Evolutionary conservation across 2,797 vertebrate genomes (phyloP).

Genomic region (Sarcophilus harrisii): DNA sequence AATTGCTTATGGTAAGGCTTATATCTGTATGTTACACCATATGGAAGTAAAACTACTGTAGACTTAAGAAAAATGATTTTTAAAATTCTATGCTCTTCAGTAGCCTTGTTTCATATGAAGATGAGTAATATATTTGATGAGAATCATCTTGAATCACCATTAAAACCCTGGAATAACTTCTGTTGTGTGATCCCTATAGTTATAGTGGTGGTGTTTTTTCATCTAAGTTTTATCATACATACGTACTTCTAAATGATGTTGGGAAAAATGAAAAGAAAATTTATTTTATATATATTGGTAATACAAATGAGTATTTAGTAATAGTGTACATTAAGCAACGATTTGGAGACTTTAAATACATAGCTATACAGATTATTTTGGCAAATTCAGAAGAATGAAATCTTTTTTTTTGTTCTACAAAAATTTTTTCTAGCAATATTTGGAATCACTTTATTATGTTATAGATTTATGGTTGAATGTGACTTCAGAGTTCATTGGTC

Average conservation of each 20-base stretch:
- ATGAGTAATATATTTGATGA: conserved; percentile 75
- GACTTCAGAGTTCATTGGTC: neutral
- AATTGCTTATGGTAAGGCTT: conserved; percentile 92
- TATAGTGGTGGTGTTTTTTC: neutral
- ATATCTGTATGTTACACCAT: conserved; percentile 87
- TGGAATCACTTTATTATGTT: conserved; percentile 3
- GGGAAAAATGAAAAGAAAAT: conserved; percentile 36
- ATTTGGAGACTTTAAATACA: conserved; percentile 18
- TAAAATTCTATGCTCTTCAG: conserved; percentile 86
- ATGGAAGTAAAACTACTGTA: conserved; percentile 90
- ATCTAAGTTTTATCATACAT: conserved; percentile 37
- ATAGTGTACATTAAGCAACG: neutral
- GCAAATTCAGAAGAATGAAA: neutral
- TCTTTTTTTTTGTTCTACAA: conserved; percentile 26
- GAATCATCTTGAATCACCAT: conserved; percentile 14
- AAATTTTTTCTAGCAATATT: conserved; percentile 13
- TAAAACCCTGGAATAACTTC: conserved; percentile 50
- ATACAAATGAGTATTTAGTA: conserved; percentile 13
- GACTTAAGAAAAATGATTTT: conserved; percentile 85
- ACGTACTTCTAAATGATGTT: neutral
- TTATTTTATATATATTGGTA: conserved; percentile 25
- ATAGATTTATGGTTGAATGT: neutral
- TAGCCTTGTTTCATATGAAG: conserved; percentile 85
- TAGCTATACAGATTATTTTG: neutral
- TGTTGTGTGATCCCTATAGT: conserved; percentile 27